phyloP scores from a whole-genome alignment of 2,888 invertebrate species.

The Tinea semifulvella region DNA sequence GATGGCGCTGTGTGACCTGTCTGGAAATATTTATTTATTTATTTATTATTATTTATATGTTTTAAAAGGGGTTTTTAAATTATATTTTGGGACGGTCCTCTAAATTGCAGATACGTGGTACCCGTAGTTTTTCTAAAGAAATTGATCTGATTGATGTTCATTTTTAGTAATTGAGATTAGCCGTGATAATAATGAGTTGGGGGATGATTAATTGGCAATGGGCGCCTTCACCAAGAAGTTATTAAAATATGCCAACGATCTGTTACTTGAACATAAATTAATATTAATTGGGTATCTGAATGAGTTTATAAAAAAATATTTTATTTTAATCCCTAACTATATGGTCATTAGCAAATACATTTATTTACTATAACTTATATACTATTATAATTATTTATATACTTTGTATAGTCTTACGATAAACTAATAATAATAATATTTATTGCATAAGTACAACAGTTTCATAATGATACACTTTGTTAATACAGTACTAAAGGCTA shows the following conservation, averaged over 20 bases:
- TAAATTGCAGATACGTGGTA: not conserved
- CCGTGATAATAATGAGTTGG: conserved; percentile 16
- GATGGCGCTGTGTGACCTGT: too few relatives aligned
- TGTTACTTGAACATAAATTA: not conserved
- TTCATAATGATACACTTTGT: too few relatives aligned
- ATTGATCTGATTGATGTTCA: conserved; percentile 20
- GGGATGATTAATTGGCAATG: conserved; percentile 10
- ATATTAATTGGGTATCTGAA: not conserved
- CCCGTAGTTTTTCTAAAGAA: not conserved
- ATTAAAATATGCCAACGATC: not conserved
- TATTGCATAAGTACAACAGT: too few relatives aligned
- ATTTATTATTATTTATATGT: not conserved
- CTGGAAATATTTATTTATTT: not conserved
- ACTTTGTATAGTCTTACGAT: too few relatives aligned
- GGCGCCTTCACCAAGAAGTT: not conserved
- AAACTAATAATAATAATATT: too few relatives aligned
- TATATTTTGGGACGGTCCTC: not conserved
- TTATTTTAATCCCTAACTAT: not conserved
- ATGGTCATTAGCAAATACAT: not conserved
- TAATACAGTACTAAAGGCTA: too few relatives aligned
- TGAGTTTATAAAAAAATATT: not conserved
- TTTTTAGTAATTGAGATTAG: conserved; percentile 23
- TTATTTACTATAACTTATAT: too few relatives aligned
- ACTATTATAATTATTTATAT: too few relatives aligned
- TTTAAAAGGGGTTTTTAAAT: not conserved